These are phyloP conservation scores for Vidua macroura DNA, from an alignment of 2,113 vertebrate species.

Conservation along the genomic window DNA sequence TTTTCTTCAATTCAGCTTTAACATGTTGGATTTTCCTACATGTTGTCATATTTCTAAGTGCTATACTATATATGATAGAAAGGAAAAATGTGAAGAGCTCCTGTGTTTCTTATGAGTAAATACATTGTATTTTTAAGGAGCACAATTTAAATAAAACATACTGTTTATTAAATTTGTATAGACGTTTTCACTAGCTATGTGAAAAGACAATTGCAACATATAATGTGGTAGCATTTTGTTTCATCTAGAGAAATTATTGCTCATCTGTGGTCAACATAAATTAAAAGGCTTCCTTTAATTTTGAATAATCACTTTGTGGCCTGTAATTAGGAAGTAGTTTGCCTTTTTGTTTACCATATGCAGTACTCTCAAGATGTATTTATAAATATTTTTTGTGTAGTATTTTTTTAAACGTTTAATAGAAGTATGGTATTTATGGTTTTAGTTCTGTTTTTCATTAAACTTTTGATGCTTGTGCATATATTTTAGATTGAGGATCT, in stretches of 20 bases:
- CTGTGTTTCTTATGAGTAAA: neutral
- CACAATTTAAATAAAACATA: neutral
- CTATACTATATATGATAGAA: neutral
- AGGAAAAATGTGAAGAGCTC: neutral
- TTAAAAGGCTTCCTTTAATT: neutral
- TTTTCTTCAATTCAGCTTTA: neutral
- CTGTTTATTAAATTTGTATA: neutral
- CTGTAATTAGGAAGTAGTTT: neutral
- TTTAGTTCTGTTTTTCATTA: neutral
- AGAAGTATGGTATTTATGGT: neutral
- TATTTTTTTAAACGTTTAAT: neutral
- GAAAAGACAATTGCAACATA: neutral
- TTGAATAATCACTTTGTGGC: neutral
- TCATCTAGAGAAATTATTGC: neutral
- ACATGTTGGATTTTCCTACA: neutral
- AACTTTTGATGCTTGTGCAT: neutral
- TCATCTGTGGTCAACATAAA: neutral
- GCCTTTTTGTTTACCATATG: neutral
- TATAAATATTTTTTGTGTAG: neutral
- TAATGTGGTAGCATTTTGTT: neutral
- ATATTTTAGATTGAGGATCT: constrained; percentile 84
- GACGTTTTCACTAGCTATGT: neutral
- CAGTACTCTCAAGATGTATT: neutral
- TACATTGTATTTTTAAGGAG: neutral
- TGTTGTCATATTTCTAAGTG: neutral